Percentiles rank a stretch among this genome's conserved stretches.
These are phyloP conservation scores for Drosophila suboccidentalis DNA, from an alignment of 2,888 invertebrate genomes.

Conservation along the genomic window DNA sequence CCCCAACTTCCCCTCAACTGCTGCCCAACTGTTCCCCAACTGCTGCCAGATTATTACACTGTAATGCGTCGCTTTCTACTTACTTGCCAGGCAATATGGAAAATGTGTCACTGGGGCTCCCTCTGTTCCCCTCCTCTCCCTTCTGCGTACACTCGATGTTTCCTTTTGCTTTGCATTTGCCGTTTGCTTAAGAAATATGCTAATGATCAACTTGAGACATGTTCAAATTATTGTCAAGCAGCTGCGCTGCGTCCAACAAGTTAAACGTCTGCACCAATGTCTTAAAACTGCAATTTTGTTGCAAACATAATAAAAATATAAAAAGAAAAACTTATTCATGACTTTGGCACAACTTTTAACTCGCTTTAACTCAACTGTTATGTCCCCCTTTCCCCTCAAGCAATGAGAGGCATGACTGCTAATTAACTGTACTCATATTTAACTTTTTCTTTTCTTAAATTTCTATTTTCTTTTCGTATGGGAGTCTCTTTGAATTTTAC, in stretches of 20 bases:
- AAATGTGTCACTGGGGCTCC: slow-evolving; percentile 49
- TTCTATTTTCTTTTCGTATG: slow-evolving; percentile 13
- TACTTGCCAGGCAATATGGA: slow-evolving; percentile 28
- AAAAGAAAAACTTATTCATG: slow-evolving; percentile 52
- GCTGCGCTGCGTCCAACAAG: slow-evolving; percentile 59
- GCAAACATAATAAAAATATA: slow-evolving; percentile 4
- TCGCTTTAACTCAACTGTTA: slow-evolving; percentile 9
- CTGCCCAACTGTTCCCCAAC: slow-evolving; percentile 5
- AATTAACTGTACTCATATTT: slow-evolving; percentile 45
- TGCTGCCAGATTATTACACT: slow-evolving; percentile 37
- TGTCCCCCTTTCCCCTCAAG: background rate
- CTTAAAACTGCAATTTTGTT: slow-evolving; percentile 53
- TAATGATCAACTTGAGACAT: slow-evolving; percentile 82
- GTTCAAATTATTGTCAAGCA: slow-evolving; percentile 78
- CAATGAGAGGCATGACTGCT: background rate
- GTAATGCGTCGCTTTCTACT: slow-evolving; percentile 30
- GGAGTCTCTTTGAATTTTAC: slow-evolving; percentile 1
- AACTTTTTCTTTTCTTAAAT: slow-evolving; percentile 8
- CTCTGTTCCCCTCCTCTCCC: background rate
- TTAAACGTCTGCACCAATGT: slow-evolving; percentile 37
- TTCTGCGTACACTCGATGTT: background rate
- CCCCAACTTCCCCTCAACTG: background rate
- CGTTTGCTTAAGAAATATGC: slow-evolving; percentile 76
- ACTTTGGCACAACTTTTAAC: slow-evolving; percentile 38
- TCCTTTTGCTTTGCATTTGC: slow-evolving; percentile 20